Evolutionary conservation across 2,888 invertebrate species (phyloP).

Genomic region (Calameuta idolon): DNA sequence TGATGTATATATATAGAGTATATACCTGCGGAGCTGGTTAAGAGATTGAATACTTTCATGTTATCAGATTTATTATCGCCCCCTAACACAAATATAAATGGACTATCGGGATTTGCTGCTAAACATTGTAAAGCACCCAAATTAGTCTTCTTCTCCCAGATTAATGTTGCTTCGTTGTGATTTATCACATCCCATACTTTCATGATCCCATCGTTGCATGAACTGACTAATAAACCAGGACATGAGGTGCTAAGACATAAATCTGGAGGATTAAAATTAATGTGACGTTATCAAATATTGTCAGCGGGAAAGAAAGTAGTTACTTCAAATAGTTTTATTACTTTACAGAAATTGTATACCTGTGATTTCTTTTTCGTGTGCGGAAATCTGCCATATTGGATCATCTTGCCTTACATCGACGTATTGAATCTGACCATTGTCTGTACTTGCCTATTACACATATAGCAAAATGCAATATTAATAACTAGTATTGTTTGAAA

Average conservation of each 20-base stretch:
- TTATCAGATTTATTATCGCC: constrained; percentile 86
- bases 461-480: constrained; percentile 26
- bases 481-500: background rate
- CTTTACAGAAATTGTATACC: constrained; percentile 67
- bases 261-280: constrained; percentile 65
- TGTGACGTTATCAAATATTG: constrained; percentile 11
- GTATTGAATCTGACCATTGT: constrained; percentile 70
- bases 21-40: constrained; percentile 72
- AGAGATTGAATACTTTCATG: constrained; percentile 77
- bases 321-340: background rate
- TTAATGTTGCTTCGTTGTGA: constrained; percentile 51
- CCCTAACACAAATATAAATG: constrained; percentile 84
- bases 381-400: constrained; percentile 79
- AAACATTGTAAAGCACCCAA: constrained; percentile 82
- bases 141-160: constrained; percentile 71
- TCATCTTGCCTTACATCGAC: constrained; percentile 70
- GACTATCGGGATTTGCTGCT: constrained; percentile 83
- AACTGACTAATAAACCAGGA: constrained; percentile 81
- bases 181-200: constrained; percentile 85
- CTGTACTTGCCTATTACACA: constrained; percentile 67
- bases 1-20: constrained; percentile 6
- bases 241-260: constrained; percentile 79
- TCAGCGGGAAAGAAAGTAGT: background rate
- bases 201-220: constrained; percentile 83
- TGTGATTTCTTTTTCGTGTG: constrained; percentile 88